Evolutionary conservation across 2,888 invertebrate genomes (phyloP).

Genomic region (Podabrus alpinus): DNA sequence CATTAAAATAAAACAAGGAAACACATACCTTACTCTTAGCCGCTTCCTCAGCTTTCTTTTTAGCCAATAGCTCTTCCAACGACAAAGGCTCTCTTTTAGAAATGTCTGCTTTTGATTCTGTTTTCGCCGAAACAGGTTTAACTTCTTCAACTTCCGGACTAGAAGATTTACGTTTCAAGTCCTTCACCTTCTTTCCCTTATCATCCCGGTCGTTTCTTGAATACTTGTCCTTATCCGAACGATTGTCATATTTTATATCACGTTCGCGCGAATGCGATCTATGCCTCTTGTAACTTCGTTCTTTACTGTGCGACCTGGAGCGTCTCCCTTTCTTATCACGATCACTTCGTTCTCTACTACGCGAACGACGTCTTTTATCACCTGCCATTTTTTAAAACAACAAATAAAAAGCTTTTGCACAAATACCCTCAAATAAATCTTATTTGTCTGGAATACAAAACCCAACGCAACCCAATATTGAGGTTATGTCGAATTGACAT

Average conservation of each 20-base stretch:
- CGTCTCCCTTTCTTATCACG: conserved; percentile 49
- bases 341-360: conserved; percentile 53
- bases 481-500: not conserved
- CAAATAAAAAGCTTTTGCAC: not conserved
- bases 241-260: conserved; percentile 44
- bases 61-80: conserved; percentile 91
- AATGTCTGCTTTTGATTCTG: conserved; percentile 34
- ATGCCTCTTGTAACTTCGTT: conserved; percentile 47
- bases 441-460: not conserved
- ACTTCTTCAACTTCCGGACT: conserved; percentile 55
- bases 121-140: conserved; percentile 19
- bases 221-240: conserved; percentile 39
- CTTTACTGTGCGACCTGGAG: conserved; percentile 53
- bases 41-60: conserved; percentile 95
- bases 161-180: conserved; percentile 46
- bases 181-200: conserved; percentile 44
- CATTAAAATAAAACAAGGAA: not conserved
- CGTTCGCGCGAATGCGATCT: conserved; percentile 49
- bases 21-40: conserved; percentile 78
- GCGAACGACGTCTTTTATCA: conserved; percentile 53
- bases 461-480: not conserved
- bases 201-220: conserved; percentile 35
- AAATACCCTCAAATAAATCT: not conserved
- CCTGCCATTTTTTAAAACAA: conserved; percentile 46
- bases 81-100: conserved; percentile 85